Conservation (phyloP, 2,888 invertebrate genomes). For the Ischnura elegans region DNA sequence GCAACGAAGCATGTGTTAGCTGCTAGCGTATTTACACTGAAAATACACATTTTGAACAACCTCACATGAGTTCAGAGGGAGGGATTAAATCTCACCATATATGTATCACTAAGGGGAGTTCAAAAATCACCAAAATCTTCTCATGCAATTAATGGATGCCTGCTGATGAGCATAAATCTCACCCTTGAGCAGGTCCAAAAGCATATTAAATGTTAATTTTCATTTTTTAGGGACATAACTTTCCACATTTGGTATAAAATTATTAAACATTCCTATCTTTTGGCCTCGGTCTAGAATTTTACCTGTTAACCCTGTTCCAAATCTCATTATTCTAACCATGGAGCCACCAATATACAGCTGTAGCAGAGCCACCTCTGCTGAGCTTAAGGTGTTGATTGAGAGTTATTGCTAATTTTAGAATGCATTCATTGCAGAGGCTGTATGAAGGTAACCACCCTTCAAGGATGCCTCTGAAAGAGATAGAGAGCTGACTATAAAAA, state of each 20-base stretch:
- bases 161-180: background rate
- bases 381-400: background rate
- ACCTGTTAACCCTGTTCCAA: slow-evolving; percentile 33
- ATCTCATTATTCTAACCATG: slow-evolving; percentile 39
- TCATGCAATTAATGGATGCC: too few species aligned
- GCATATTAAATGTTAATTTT: background rate
- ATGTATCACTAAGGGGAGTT: too few species aligned
- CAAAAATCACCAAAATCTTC: too few species aligned
- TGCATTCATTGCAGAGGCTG: slow-evolving; percentile 28
- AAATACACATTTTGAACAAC: too few species aligned
- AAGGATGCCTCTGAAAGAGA: slow-evolving; percentile 24
- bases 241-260: background rate
- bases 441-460: background rate
- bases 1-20: too few species aligned
- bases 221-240: background rate
- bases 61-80: too few species aligned
- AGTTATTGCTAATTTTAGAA: slow-evolving; percentile 19
- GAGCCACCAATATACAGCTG: slow-evolving; percentile 21
- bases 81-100: too few species aligned
- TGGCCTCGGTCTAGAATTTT: slow-evolving; percentile 31
- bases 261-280: background rate
- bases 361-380: slow-evolving; percentile 34
- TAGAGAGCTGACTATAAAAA: background rate
- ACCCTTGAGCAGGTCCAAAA: background rate
- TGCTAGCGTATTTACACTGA: too few species aligned